Base-by-base conservation (phyloP, 2,888 invertebrate species). In the Leptura quadrifasciata region DNA sequence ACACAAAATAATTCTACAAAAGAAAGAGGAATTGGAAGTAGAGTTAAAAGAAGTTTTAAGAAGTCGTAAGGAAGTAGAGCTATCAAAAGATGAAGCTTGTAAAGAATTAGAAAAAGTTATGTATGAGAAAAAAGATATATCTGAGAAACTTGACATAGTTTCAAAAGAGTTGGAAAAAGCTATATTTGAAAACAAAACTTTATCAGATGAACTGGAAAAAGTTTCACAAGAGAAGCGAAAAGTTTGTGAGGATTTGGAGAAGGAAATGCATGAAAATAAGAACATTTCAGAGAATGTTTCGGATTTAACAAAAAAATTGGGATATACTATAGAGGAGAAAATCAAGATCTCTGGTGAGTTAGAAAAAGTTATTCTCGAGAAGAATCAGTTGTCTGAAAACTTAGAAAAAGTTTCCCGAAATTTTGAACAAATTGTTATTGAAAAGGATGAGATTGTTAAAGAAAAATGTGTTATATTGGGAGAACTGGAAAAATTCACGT, bases 401-500 rank as follows among this genome's bases (percentile, higher is more conserved):
- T 31, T 76, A 3, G 76, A 79, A 63, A 9, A 55, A 31, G 52
- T 54, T 39, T 35, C 54, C 4, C 18, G 35, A 8, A 52, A 75
- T 21, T 57, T 73, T 21, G 15, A 67, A 15, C 39, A 75, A 20
- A 15, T 21, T 0, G 24, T 24, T 52, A 18, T 24, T 60, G 31
- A 24, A 65, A 58, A 68, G 64, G 31, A 61, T n/a, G 10, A 15
- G 54, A 47, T 57, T 10, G n/a, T 27, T 24, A 21, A 55, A 52
- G 27, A 57, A 69, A 63, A 27, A 15, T 20, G 6, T 15, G 20
- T 17, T 18, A 61, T 21, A 35, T 61, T 12, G 21, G 74, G 60
- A 15, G 27, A 76, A 70, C 52, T 76, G n/a, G 72, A 79, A 63
- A 65, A 52, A 52, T 52, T 71, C 6, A 60, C 58, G 12, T 21